Evolutionary conservation across 2,797 vertebrate genomes (phyloP).

Genomic region (Tamandua tetradactyla): DNA sequence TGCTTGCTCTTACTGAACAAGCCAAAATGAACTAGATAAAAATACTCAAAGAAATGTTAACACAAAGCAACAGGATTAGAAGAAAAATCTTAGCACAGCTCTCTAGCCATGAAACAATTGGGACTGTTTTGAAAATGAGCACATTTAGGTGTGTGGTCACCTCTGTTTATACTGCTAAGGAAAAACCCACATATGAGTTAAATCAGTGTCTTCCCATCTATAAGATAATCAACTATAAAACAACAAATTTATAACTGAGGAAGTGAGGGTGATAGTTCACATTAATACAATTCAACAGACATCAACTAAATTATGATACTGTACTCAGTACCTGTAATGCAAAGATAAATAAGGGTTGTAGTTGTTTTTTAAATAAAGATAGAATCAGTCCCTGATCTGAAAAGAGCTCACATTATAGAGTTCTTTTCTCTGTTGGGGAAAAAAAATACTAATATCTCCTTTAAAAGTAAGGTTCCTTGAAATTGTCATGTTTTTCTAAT

Average conservation of each 20-base stretch:
- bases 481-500: slow-evolving; percentile 24
- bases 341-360: not conserved
- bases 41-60: not conserved
- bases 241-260: not conserved
- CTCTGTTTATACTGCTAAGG: not conserved
- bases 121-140: not conserved
- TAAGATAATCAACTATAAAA: not conserved
- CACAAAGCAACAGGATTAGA: not conserved
- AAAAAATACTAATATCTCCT: not conserved
- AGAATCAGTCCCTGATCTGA: not conserved
- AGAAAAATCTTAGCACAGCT: not conserved
- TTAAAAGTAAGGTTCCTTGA: slow-evolving; percentile 49
- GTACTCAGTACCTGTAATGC: not conserved
- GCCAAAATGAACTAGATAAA: slow-evolving; percentile 3
- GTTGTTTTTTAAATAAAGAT: not conserved
- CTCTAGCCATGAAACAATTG: not conserved
- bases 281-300: not conserved
- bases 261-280: not conserved
- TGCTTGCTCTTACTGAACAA: not conserved
- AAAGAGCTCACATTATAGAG: not conserved
- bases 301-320: not conserved
- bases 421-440: not conserved
- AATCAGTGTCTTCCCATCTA: not conserved
- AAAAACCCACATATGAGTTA: not conserved
- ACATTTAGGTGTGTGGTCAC: not conserved